A percentile compares a stretch with the other conserved stretches of the same genome.
These are phyloP conservation scores for Grus americana DNA, from an alignment of 2,113 vertebrate genomes.

Conservation along the genomic window DNA sequence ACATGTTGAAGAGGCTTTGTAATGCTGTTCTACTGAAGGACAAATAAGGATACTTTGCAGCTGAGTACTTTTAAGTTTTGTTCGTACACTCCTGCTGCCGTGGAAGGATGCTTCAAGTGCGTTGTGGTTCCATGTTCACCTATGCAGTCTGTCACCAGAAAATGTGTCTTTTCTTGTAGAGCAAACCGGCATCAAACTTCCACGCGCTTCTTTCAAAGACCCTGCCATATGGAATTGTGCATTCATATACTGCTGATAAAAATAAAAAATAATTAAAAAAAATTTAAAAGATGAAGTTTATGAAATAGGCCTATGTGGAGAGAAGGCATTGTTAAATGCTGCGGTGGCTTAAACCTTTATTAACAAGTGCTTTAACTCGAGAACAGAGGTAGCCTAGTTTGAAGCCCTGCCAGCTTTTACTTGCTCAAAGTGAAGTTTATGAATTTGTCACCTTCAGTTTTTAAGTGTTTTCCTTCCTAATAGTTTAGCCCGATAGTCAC, in stretches of 20 bases:
- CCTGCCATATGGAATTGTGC: conserved; percentile 63
- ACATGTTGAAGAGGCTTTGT: conserved; percentile 68
- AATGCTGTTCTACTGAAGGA: conserved; percentile 70
- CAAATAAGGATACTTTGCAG: conserved; percentile 72
- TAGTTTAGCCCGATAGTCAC: conserved; percentile 14
- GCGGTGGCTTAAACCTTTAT: conserved; percentile 22
- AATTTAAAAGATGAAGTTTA: not conserved
- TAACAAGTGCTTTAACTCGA: conserved; percentile 35
- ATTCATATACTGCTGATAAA: conserved; percentile 49
- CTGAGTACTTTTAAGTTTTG: conserved; percentile 68
- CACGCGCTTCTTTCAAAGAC: conserved; percentile 39
- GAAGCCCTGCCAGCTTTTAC: conserved; percentile 58
- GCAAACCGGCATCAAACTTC: conserved; percentile 35
- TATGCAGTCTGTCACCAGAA: conserved; percentile 34
- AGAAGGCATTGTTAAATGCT: conserved; percentile 12
- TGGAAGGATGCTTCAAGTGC: conserved; percentile 38
- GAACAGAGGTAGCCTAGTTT: conserved; percentile 12
- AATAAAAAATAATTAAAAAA: not conserved
- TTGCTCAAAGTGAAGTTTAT: conserved; percentile 33
- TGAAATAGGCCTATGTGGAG: not conserved
- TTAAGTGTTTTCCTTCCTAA: conserved; percentile 34
- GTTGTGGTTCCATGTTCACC: conserved; percentile 28
- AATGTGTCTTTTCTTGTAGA: conserved; percentile 35
- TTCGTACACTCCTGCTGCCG: not conserved
- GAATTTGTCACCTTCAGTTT: conserved; percentile 40